A percentile compares a stretch with the other conserved stretches of the same genome.
phyloP scores from a whole-genome alignment of 2,113 vertebrate genomes.

The Columbina picui region DNA sequence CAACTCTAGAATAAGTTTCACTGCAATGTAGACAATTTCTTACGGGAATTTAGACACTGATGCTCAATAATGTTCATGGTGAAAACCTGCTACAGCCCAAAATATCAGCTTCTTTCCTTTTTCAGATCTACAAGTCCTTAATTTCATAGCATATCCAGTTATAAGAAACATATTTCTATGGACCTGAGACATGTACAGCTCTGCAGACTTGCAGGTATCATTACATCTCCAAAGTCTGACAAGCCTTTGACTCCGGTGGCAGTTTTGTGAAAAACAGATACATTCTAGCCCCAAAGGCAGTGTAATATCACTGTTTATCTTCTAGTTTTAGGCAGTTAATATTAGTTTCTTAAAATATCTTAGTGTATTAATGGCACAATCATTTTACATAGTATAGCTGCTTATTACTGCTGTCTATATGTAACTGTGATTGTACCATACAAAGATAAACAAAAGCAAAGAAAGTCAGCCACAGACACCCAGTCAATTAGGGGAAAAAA shows the following conservation, averaged over 20 bases:
- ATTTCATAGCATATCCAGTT: background rate
- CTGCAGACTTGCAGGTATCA: background rate
- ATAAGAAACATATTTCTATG: background rate
- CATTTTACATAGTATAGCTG: background rate
- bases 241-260: too few relatives aligned
- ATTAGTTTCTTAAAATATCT: background rate
- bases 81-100: background rate
- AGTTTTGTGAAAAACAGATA: background rate
- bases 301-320: background rate
- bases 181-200: background rate
- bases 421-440: too few relatives aligned
- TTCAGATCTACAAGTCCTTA: background rate
- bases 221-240: background rate
- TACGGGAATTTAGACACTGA: background rate
- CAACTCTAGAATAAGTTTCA: background rate
- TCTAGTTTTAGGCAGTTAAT: background rate
- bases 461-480: too few relatives aligned
- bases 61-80: background rate
- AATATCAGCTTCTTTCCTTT: background rate
- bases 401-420: too few relatives aligned
- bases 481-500: too few relatives aligned
- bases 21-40: background rate
- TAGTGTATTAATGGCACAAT: background rate
- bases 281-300: background rate
- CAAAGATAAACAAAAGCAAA: too few relatives aligned